These are phyloP conservation scores for Gavia stellata DNA, from an alignment of 2,113 vertebrate genomes.

Conservation along the genomic window DNA sequence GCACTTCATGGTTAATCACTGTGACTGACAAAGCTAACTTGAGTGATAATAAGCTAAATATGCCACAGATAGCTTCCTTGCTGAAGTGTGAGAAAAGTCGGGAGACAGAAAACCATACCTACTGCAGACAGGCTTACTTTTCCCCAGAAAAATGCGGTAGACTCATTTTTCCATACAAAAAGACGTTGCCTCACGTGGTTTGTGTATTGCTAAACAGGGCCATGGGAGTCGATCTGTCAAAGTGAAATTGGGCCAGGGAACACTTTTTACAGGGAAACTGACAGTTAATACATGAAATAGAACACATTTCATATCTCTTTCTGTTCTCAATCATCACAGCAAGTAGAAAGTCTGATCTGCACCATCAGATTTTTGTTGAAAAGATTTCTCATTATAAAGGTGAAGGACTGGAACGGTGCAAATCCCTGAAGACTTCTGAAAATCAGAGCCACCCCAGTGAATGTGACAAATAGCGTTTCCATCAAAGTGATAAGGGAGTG, in stretches of 20 bases:
- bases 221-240: not conserved
- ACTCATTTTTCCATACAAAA: not conserved
- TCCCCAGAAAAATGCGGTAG: not conserved
- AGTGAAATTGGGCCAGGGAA: not conserved
- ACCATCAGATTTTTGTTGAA: not conserved
- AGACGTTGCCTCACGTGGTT: not conserved
- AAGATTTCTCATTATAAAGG: not conserved
- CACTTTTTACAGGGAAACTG: not conserved
- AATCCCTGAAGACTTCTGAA: not conserved
- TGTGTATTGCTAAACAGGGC: not conserved
- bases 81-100: not conserved
- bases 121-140: not conserved
- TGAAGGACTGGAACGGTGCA: not conserved
- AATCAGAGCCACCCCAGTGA: not conserved
- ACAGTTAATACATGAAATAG: not conserved
- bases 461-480: not conserved
- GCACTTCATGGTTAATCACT: not conserved
- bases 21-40: not conserved
- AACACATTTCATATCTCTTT: not conserved
- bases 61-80: not conserved
- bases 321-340: not conserved
- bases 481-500: not conserved
- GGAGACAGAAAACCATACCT: not conserved
- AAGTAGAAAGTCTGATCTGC: not conserved
- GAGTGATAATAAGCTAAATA: not conserved